These are phyloP conservation scores for Nasonia longicornis DNA, from an alignment of 1,140 invertebrate species.

Conservation along the genomic window DNA sequence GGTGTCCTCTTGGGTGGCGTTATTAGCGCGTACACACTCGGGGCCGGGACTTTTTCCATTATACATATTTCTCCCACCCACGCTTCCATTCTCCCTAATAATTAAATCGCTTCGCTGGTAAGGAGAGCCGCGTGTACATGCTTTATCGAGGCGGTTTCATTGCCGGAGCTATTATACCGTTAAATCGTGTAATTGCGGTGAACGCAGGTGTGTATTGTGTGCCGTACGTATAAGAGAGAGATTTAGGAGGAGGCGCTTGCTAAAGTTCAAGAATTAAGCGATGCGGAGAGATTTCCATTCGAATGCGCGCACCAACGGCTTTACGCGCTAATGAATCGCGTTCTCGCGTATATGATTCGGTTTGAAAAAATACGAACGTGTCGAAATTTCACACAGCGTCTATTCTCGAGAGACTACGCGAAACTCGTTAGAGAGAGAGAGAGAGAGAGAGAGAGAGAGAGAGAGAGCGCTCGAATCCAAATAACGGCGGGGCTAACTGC, in stretches of 20 bases:
- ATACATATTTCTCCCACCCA: not conserved
- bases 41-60: no score
- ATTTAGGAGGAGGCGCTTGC: not conserved
- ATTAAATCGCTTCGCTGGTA: not conserved
- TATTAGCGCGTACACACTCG: not conserved
- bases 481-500: not conserved
- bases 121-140: not conserved
- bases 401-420: not conserved
- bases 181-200: conserved; percentile 13
- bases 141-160: not conserved
- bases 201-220: not conserved
- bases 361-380: not conserved
- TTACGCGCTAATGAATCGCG: no score
- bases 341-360: no score
- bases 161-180: not conserved
- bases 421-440: no score
- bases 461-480: no score
- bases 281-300: not conserved
- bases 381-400: not conserved
- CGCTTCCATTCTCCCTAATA: not conserved
- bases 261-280: not conserved
- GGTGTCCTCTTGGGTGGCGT: not conserved
- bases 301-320: no score
- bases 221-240: not conserved
- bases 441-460: no score